These are phyloP conservation scores for Bombus ignitus DNA, from an alignment of 1,140 invertebrate species.

Conservation along the genomic window DNA sequence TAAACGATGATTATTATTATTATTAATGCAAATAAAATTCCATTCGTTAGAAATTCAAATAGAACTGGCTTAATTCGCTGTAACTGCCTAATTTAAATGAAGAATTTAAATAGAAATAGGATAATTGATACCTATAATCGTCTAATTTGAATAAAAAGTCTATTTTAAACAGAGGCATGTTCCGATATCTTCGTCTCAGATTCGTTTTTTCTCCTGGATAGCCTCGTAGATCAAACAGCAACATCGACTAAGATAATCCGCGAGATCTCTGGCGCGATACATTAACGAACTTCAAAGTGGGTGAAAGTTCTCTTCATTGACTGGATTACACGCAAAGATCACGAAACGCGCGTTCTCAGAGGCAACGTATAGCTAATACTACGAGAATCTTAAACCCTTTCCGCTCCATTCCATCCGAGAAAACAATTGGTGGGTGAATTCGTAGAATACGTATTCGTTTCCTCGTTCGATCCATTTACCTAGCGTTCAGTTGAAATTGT, in stretches of 20 bases:
- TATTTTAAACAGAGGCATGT: too few species aligned
- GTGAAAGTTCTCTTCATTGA: slow-evolving; percentile 65
- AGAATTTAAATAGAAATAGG: too few species aligned
- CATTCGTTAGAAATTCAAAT: too few species aligned
- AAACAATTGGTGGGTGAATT: neutral
- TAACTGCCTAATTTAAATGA: too few species aligned
- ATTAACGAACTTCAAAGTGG: slow-evolving; percentile 46
- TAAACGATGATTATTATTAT: too few species aligned
- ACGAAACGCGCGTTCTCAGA: slow-evolving; percentile 18
- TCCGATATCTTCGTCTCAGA: neutral
- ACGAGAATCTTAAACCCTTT: slow-evolving; percentile 20
- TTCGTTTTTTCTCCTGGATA: neutral
- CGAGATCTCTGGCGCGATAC: slow-evolving; percentile 10
- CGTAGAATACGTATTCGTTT: neutral
- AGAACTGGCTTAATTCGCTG: too few species aligned
- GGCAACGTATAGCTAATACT: neutral
- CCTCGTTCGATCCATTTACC: neutral
- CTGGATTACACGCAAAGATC: slow-evolving; percentile 53
- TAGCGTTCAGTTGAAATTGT: too few species aligned
- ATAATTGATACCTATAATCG: too few species aligned
- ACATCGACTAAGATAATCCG: neutral
- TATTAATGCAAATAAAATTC: too few species aligned
- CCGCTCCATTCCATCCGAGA: neutral
- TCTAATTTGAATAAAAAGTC: too few species aligned
- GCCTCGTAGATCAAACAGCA: slow-evolving; percentile 16